Conservation (phyloP, 2,888 invertebrate species). For the Odontocolon sp. region DNA sequence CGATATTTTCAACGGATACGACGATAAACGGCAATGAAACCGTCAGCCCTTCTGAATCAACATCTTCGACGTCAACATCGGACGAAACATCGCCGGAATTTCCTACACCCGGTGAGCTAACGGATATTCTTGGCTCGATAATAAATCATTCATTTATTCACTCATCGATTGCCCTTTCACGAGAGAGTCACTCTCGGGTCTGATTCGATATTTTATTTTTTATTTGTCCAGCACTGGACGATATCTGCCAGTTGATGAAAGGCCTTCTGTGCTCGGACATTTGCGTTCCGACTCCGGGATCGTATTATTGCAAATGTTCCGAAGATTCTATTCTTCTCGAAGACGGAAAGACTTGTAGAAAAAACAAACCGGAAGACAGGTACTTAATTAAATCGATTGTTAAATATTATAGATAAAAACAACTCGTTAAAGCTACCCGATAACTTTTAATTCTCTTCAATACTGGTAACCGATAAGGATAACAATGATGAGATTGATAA, state of each 20-base stretch:
- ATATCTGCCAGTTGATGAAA: slow-evolving; percentile 81
- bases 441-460: too few species aligned
- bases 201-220: slow-evolving; percentile 33
- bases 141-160: slow-evolving; percentile 45
- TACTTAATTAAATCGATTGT: too few species aligned
- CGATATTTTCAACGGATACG: slow-evolving; percentile 49
- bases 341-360: slow-evolving; percentile 87
- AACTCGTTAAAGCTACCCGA: too few species aligned
- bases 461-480: too few species aligned
- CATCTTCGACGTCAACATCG: slow-evolving; percentile 36
- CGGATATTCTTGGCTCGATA: slow-evolving; percentile 32
- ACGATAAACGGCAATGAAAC: slow-evolving; percentile 41
- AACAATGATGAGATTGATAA: too few species aligned
- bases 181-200: slow-evolving; percentile 1
- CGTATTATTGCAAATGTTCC: slow-evolving; percentile 87
- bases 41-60: slow-evolving; percentile 31
- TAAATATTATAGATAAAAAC: too few species aligned
- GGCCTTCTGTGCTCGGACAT: slow-evolving; percentile 88
- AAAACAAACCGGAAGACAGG: slow-evolving; percentile 76
- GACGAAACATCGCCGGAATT: slow-evolving; percentile 49
- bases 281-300: slow-evolving; percentile 88
- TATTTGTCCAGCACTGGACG: slow-evolving; percentile 71
- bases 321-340: slow-evolving; percentile 86
- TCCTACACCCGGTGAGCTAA: slow-evolving; percentile 59
- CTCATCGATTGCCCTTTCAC: slow-evolving; percentile 37